These are phyloP conservation scores for Platysteira castanea DNA, from an alignment of 2,113 vertebrate genomes.

Conservation along the genomic window DNA sequence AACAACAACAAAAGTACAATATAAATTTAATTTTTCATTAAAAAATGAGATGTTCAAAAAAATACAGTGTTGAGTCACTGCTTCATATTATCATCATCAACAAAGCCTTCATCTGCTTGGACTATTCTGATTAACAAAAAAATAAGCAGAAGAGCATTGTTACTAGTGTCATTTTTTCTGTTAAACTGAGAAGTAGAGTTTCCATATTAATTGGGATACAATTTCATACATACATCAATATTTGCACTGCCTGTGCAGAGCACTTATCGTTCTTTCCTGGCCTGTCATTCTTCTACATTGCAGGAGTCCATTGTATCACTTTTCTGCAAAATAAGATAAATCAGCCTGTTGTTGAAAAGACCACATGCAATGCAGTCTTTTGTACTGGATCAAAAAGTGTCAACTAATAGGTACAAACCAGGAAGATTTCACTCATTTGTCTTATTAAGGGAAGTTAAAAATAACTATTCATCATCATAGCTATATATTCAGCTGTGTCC, in stretches of 20 bases:
- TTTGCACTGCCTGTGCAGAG: background rate
- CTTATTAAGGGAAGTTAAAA: slow-evolving; percentile 24
- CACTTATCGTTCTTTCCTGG: background rate
- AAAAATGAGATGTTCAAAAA: background rate
- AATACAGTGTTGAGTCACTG: background rate
- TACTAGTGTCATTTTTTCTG: background rate
- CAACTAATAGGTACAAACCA: slow-evolving; percentile 5
- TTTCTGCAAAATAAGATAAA: background rate
- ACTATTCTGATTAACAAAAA: background rate
- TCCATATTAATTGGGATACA: background rate
- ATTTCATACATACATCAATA: background rate
- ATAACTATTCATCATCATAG: slow-evolving; percentile 20
- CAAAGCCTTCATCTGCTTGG: background rate
- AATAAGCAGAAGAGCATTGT: background rate
- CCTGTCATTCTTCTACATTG: background rate
- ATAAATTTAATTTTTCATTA: background rate
- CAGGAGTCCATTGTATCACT: background rate
- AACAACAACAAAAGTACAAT: too few species aligned
- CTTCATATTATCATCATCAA: background rate
- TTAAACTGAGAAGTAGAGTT: background rate
- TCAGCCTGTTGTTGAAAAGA: background rate
- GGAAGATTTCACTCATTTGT: slow-evolving; percentile 20
- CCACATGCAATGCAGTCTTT: background rate
- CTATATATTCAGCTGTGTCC: background rate
- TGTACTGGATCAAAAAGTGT: background rate